Evolutionary conservation across 2,888 invertebrate species (phyloP).

Genomic region (Nomada fucata): DNA sequence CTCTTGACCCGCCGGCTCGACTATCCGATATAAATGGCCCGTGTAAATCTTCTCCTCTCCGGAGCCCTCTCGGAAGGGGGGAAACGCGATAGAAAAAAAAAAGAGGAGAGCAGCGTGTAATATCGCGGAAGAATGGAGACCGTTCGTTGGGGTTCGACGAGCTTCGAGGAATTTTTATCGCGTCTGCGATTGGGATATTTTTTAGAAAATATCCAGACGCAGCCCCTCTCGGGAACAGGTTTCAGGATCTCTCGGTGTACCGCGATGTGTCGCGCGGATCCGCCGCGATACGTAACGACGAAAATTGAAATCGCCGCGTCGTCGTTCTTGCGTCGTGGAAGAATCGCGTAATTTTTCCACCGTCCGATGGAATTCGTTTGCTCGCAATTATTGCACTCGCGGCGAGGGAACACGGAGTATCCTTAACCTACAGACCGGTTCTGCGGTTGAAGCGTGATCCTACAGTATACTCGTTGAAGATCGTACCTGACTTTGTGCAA

Average conservation of each 20-base stretch:
- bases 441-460: conserved; percentile 73
- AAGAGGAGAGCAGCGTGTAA: not conserved
- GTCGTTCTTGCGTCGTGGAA: not conserved
- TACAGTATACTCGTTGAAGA: conserved; percentile 63
- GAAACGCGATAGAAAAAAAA: conserved; percentile 8
- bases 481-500: conserved; percentile 67
- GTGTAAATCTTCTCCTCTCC: conserved; percentile 71
- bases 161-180: conserved; percentile 5
- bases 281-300: no score
- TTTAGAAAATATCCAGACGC: not conserved
- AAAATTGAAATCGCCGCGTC: no score
- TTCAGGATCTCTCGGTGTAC: not conserved
- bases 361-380: conserved; percentile 53
- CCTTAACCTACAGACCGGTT: conserved; percentile 83
- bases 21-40: conserved; percentile 75
- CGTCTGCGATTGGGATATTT: conserved; percentile 4
- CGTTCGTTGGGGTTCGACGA: conserved; percentile 22
- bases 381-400: conserved; percentile 61
- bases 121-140: conserved; percentile 31
- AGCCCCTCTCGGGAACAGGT: conserved; percentile 13
- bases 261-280: no score
- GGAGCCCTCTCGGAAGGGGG: conserved; percentile 14
- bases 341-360: not conserved
- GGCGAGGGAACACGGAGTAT: conserved; percentile 69
- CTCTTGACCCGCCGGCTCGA: conserved; percentile 74